These are phyloP conservation scores for Vanessa atalanta DNA, from an alignment of 1,140 invertebrate species.

Conservation along the genomic window DNA sequence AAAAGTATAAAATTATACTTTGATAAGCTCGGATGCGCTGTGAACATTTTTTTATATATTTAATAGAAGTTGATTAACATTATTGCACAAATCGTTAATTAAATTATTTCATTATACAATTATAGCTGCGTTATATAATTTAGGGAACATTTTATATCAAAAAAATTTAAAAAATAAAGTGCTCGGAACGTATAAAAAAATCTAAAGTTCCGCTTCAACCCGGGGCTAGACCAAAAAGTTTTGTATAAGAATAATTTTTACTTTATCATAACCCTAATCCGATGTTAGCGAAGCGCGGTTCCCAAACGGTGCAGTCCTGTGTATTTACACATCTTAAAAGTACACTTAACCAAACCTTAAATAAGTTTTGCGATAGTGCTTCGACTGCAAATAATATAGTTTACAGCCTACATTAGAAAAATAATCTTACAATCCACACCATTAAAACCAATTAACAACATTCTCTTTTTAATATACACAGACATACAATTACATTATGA, in stretches of 20 bases:
- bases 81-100: slow-evolving; percentile 11
- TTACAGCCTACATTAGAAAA: slow-evolving; percentile 66
- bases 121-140: slow-evolving; percentile 3
- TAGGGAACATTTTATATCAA: neutral
- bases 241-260: slow-evolving; percentile 34
- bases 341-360: slow-evolving; percentile 66
- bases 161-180: neutral
- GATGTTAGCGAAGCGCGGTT: slow-evolving; percentile 33
- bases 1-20: slow-evolving; percentile 1
- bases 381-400: slow-evolving; percentile 62
- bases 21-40: slow-evolving; percentile 8
- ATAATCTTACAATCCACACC: slow-evolving; percentile 63
- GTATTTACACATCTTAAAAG: slow-evolving; percentile 75
- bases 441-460: slow-evolving; percentile 54
- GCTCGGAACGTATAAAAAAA: neutral
- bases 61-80: slow-evolving; percentile 11
- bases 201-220: slow-evolving; percentile 1
- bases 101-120: slow-evolving; percentile 8
- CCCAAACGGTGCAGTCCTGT: slow-evolving; percentile 62
- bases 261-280: slow-evolving; percentile 34
- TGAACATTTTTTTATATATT: neutral
- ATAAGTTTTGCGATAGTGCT: slow-evolving; percentile 66
- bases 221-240: slow-evolving; percentile 32
- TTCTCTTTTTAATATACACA: slow-evolving; percentile 41
- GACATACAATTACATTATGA: slow-evolving; percentile 26